Evolutionary conservation across 2,797 vertebrate species (phyloP), one percentile per base, ranked within the genome.

Genomic region (Calcarius lapponicus): DNA sequence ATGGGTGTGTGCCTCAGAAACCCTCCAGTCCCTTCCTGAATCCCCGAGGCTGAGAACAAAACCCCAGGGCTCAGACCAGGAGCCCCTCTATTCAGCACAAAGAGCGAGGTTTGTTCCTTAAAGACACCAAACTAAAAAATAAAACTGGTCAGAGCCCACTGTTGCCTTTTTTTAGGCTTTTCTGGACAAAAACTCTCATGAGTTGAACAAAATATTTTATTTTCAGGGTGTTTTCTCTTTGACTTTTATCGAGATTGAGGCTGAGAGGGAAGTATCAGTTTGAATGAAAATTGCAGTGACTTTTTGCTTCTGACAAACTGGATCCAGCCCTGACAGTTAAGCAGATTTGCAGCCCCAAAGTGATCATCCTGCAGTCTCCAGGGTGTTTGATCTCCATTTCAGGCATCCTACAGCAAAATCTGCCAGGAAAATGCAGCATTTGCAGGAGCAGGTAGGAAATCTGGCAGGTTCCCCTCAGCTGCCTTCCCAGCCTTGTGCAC

Each of bases 91-190:
- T 8, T 73, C 40, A 82, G 64, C 58, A 81, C 28, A 38, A 50
- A 75, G 85, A 81, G 42, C 0, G 2, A 43, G 2, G 15, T 94
- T 82, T 45, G 38, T 2, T 87, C 34, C 31, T 43, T 38, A 29
- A 40, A 69, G 6, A 64, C 18, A 6, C 0, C 0, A 87, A 43
- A 36, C 19, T 2, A 9, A 54, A 17, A n/a, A 7, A 26, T 10
- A 54, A 47, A 67, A 54, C 10, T 22, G 50, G 17, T 75, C 74
- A 82, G 60, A 76, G 43, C 15, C 61, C 58, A n/a, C 34, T 54
- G 11, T 9, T 64, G 34, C 45, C 80, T 13, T 36, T 38, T 83
- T 40, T 11, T 10, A 43, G 36, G 28, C 16, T 43, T 89, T 75
- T 28, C 31, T 2, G 9, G 51, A 56, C 20, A 70, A 87, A 85